Evolutionary conservation across 2,797 vertebrate species (phyloP).

Genomic region (Muraenolepis orangiensis): DNA sequence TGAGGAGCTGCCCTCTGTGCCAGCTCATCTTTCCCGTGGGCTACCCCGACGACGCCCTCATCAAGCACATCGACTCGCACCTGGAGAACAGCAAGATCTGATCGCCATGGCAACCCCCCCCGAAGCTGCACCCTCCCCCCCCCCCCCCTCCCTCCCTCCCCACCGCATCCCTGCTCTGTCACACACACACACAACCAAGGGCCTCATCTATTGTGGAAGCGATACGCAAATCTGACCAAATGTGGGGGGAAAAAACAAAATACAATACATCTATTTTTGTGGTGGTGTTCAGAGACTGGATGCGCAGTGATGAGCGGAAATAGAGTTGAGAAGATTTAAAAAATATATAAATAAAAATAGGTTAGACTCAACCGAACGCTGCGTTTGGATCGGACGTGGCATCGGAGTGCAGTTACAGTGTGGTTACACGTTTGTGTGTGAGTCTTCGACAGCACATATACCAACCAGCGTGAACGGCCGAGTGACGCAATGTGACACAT

Average conservation of each 20-base stretch:
- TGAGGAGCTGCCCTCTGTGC: constrained; percentile 93
- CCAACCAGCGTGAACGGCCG: background rate
- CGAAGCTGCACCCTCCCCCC: constrained; percentile 5
- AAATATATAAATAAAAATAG: no score
- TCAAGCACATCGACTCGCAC: constrained; percentile 98
- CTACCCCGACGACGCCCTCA: constrained; percentile 94
- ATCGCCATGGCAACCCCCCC: constrained; percentile 59
- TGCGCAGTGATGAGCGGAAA: no score
- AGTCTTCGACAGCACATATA: background rate
- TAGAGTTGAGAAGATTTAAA: no score
- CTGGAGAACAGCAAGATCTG: constrained; percentile 99
- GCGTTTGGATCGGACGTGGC: no score
- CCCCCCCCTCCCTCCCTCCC: background rate
- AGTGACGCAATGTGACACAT: background rate
- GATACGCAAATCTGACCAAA: background rate
- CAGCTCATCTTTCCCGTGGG: constrained; percentile 93
- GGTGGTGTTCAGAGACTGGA: no score
- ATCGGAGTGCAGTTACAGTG: no score
- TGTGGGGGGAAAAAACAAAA: background rate
- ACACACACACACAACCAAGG: no score
- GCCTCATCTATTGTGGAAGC: background rate
- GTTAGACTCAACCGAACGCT: no score
- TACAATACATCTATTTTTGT: background rate
- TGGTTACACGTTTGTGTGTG: no score
- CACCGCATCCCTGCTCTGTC: background rate